Base-by-base conservation (phyloP, 2,113 vertebrate genomes). In the Thymallus thymallus region DNA sequence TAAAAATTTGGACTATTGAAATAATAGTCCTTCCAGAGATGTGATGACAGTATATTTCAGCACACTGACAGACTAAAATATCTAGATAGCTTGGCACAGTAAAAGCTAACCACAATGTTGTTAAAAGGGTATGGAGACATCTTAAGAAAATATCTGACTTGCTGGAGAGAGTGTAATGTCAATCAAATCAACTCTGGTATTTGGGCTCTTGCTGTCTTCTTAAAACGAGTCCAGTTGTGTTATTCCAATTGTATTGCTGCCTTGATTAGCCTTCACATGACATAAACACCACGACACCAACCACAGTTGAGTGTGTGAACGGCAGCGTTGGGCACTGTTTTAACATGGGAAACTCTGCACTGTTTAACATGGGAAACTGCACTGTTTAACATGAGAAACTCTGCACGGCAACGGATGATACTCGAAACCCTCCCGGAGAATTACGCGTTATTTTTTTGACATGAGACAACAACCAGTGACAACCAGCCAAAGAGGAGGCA, bases 31-130 rank as follows among this genome's bases (percentile, higher is more conserved):
- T 63, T 26, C 30, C 67, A 74, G 72, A 76, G 82, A 65, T n/a
- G 4, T 60, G 55, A 55, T 74, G 63, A 82, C n/a, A 58, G 60
- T 10, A 6, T 76, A 70, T 78, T 71, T 73, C 55, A 72, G 71
- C 26, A 76, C 46, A 51, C 14, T 66, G 12, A 3, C 3, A 51
- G 4, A 68, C 65, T 32, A 7, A 30, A 22, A 69, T 24, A 12
- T 24, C 6, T 48, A 18, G 60, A 24, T 71, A 20, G 6, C 45
- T 24, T 63, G 64, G 61, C 61, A 72, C 12, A 23, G 22, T 51
- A 4, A 51, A 16, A 51, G 12, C 48, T 51, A 51, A 51, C 61
- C 6, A 7, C 65, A 68, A 18, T 12, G 7, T 55, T 69, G 45
- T 18, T 30, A 1, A 16, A 29, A 29, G 46, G 22, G 51, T 23